Evolutionary conservation across 2,113 vertebrate species (phyloP), one percentile per base, ranked within the genome.

Genomic region (Microtus pennsylvanicus): DNA sequence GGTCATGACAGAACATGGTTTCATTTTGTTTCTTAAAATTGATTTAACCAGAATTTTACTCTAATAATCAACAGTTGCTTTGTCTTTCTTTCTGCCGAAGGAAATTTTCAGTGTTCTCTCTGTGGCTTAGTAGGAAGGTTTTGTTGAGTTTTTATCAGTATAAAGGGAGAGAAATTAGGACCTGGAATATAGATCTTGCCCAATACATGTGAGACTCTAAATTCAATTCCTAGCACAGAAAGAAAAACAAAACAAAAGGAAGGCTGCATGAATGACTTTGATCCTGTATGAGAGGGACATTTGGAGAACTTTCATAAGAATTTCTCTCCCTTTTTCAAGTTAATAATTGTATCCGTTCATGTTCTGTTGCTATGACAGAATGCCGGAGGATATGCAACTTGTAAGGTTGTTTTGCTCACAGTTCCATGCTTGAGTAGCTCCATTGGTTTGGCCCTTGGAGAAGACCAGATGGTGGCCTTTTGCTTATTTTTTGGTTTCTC

Each of bases 21-120:
- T 81, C n/a, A 14, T 69, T 90, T 89, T 87, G n/a, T 89, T 50
- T 82, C 77, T 89, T 86, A 50, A 50, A 89, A 69, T 69, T 93
- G 38, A 5, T 75, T 65, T 65, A 26, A 65, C 28, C 58, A 76
- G 63, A 94, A 87, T 75, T 83, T 47, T 89, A 63, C 75, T 83
- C 55, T 85, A 87, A 67, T 26, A 55, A 78, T 63, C 69, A 74
- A 26, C 11, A 52, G 52, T 96, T 93, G 63, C 75, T 96, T 93
- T 63, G 92, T 55, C 26, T 89, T 76, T 93, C 35, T 93, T 26
- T 83, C 33, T 91, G 1, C 65, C 86, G 89, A 93, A 89, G 83
- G 5, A 94, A 87, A 58, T 70, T 67, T 28, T 94, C 82, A 67
- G 33, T 76, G 33, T 87, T 95, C 92, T 93, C 35, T n/a, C 55